Conservation (phyloP, 2,113 vertebrate species). For the Hemiprocne comata region DNA sequence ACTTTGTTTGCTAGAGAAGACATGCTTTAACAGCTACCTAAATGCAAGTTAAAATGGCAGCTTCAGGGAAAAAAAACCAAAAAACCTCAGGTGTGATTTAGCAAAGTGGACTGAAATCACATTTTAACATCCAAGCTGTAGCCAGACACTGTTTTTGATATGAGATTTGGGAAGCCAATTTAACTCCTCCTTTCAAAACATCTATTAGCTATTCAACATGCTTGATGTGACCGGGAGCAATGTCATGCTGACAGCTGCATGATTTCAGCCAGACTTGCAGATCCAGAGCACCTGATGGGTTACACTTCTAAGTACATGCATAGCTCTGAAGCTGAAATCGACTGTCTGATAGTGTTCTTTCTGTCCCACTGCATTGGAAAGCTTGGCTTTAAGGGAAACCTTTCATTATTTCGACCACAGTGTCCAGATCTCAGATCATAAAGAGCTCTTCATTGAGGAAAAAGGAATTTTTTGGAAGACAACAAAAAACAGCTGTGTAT, state of each 20-base stretch:
- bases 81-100: neutral
- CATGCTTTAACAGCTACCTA: neutral
- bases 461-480: neutral
- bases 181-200: slow-evolving; percentile 44
- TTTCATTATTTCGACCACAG: neutral
- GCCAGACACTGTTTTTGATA: neutral
- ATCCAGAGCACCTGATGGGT: slow-evolving; percentile 47
- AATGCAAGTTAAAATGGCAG: slow-evolving; percentile 20
- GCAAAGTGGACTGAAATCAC: neutral
- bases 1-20: neutral
- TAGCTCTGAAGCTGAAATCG: slow-evolving; percentile 32
- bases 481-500: neutral
- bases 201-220: slow-evolving; percentile 15
- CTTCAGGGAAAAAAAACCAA: neutral
- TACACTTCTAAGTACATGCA: slow-evolving; percentile 47
- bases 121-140: neutral
- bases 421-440: neutral
- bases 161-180: slow-evolving; percentile 32
- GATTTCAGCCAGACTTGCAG: slow-evolving; percentile 57
- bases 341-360: slow-evolving; percentile 8
- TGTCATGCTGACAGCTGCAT: slow-evolving; percentile 56
- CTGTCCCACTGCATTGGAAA: slow-evolving; percentile 13
- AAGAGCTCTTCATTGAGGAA: neutral
- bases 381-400: slow-evolving; percentile 25
- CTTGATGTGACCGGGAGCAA: slow-evolving; percentile 28